Conservation (phyloP, 2,797 vertebrate species). For the Pipistrellus kuhlii region DNA sequence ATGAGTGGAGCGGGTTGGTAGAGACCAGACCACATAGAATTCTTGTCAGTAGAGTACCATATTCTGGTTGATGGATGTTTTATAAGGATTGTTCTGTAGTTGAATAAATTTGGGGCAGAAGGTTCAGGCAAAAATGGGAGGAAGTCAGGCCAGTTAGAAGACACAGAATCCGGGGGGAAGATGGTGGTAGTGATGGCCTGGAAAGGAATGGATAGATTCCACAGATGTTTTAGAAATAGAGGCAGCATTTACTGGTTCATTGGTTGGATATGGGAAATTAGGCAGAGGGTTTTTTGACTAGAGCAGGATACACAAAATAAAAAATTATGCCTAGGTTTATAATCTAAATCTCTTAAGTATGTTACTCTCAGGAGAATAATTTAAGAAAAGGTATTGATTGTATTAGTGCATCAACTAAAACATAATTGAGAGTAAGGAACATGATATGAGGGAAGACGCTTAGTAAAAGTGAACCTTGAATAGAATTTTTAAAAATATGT, state of each 20-base stretch:
- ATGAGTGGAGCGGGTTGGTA: background rate
- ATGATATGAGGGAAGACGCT: background rate
- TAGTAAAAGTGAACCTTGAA: slow-evolving; percentile 3
- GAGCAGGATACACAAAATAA: background rate
- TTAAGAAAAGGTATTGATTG: background rate
- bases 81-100: slow-evolving; percentile 14
- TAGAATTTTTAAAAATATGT: too few relatives aligned
- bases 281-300: background rate
- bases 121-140: background rate
- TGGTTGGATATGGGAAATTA: slow-evolving; percentile 10
- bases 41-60: background rate
- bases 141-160: background rate
- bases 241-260: background rate
- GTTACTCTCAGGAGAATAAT: background rate
- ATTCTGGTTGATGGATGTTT: background rate
- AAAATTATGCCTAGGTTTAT: slow-evolving; percentile 1
- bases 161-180: background rate
- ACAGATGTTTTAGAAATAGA: slow-evolving; percentile 27
- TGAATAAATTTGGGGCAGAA: background rate
- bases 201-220: background rate
- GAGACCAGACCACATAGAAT: background rate
- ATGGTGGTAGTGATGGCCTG: background rate
- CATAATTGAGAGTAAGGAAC: background rate
- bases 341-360: background rate
- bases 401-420: background rate